Evolutionary conservation across 2,113 vertebrate species (phyloP).

Genomic region (Tauraco erythrolophus): DNA sequence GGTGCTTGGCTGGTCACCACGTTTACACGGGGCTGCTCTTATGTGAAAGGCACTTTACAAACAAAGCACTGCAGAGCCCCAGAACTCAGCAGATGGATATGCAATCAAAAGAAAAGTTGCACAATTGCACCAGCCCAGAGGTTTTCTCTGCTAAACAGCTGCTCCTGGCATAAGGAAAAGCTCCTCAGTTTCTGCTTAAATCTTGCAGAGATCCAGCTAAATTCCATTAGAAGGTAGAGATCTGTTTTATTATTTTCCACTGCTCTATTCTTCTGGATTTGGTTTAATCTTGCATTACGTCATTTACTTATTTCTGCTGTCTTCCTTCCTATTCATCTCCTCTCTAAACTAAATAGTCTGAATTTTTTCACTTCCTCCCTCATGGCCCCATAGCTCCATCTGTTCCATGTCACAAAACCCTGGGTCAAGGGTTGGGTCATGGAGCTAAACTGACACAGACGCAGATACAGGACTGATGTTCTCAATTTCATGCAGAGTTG

Average conservation of each 20-base stretch:
- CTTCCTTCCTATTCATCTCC: neutral
- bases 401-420: neutral
- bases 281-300: neutral
- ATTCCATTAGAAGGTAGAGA: neutral
- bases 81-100: neutral
- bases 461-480: neutral
- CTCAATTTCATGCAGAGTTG: neutral
- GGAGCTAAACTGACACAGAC: rapidly evolving
- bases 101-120: neutral
- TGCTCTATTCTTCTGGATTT: neutral
- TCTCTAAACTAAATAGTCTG: neutral
- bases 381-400: neutral
- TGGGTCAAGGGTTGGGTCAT: rapidly evolving
- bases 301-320: neutral
- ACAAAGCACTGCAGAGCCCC: neutral
- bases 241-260: neutral
- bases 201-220: neutral
- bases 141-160: neutral
- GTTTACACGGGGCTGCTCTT: neutral
- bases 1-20: neutral
- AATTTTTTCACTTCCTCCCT: neutral
- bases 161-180: neutral
- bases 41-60: neutral
- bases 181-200: neutral
- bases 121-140: neutral